phyloP scores from a whole-genome alignment of 2,113 vertebrate genomes.

The Xenopus borealis region DNA sequence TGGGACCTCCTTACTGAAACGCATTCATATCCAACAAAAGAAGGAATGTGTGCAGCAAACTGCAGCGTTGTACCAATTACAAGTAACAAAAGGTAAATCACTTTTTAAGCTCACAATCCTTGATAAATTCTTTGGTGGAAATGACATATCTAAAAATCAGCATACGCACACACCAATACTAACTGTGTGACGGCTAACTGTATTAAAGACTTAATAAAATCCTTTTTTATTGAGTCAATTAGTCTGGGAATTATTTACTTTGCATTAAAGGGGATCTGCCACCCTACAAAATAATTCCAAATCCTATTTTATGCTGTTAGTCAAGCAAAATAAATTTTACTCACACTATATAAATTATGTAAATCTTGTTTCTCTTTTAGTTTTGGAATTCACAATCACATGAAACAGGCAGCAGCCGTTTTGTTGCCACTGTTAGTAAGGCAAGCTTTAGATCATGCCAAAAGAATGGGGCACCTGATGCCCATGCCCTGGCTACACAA shows the following conservation, averaged over 20 bases:
- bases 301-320: no score
- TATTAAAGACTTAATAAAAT: not conserved
- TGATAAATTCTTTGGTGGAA: not conserved
- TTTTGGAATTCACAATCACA: no score
- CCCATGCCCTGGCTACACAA: no score
- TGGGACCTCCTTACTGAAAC: not conserved
- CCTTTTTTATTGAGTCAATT: not conserved
- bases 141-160: not conserved
- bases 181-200: conserved; percentile 1
- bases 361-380: no score
- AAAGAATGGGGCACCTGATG: no score
- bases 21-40: conserved; percentile 12
- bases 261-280: not conserved
- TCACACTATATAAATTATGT: no score
- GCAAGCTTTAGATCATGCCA: no score
- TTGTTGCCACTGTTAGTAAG: no score
- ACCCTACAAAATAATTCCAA: no score
- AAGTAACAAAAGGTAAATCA: not conserved
- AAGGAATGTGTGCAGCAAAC: conserved; percentile 16
- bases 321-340: no score
- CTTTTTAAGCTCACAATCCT: not conserved
- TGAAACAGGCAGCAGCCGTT: no score
- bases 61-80: not conserved
- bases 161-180: not conserved
- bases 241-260: not conserved